Conservation (phyloP, 2,797 vertebrate species). For the Tenualosa thibaudeaui region DNA sequence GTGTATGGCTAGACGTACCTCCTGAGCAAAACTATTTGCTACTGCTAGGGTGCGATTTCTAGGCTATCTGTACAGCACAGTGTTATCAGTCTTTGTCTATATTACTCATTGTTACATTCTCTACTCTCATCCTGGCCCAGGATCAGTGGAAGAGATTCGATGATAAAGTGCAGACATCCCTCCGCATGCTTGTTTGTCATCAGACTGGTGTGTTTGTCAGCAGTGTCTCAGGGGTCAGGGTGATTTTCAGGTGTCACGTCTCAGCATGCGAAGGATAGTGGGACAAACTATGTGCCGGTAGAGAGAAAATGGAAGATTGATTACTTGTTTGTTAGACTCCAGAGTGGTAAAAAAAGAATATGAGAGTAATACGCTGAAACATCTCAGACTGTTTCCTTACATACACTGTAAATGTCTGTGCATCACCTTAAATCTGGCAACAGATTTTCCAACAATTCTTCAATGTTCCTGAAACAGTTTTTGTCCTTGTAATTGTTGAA, state of each 20-base stretch:
- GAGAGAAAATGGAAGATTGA: slow-evolving; percentile 4
- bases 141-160: background rate
- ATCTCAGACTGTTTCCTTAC: background rate
- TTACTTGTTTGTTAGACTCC: background rate
- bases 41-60: too few species aligned
- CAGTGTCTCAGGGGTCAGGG: background rate
- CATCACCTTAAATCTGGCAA: background rate
- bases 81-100: background rate
- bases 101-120: background rate
- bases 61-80: background rate
- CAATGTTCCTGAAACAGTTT: background rate
- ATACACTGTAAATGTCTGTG: background rate
- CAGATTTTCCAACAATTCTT: background rate
- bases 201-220: background rate
- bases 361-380: background rate
- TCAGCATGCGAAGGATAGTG: background rate
- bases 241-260: background rate
- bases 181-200: background rate
- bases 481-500: background rate
- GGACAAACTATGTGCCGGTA: background rate
- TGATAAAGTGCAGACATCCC: background rate
- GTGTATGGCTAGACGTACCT: too few species aligned
- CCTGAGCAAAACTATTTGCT: too few species aligned
- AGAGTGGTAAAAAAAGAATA: background rate
- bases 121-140: background rate